Base-by-base conservation (phyloP, 2,888 invertebrate species). In the Corbicula japonica region DNA sequence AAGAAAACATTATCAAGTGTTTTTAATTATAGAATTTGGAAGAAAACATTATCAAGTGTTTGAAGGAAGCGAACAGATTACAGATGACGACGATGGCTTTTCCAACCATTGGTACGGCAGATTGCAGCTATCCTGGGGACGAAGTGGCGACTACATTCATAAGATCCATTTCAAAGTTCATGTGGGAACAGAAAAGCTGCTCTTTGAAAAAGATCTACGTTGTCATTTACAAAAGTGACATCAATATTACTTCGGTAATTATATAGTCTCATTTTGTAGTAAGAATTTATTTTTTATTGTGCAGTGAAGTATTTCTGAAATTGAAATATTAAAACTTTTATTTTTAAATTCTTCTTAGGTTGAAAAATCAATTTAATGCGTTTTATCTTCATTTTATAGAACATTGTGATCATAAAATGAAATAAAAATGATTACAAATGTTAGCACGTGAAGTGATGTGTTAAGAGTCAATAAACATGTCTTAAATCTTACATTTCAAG, bases 51-150 rank as follows among this genome's bases (percentile, higher is more conserved):
- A 35, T 71, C 23, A 48, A 34, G 12, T 81, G 77, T 38, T 28
- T 81, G 6, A 38, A 63, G 21, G 50, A 74, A 26, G 75, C 77
- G 1, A 32, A 77, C 2, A 62, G 54, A 23, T 38, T 68, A 8
- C 50, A 65, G 2, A 35, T 32, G 15, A 66, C 26, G 10, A 63
- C 71, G 0, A 77, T 81, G 23, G 71, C 75, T 6, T 75, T 81
- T 56, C 77, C 81, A 0, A 77, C 77, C 8, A 77, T 81, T 21
- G 81, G 81, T 4, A 75, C 77, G 8, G 58, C 44, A 26, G 71
- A 72, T 12, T 48, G 58, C 12, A 6, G n/a, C 0, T 77, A 81
- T 26, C 69, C 75, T 5, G 56, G 50, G 8, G 61, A 54, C 15
- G 28, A 60, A 32, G 77, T 81, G 10, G 75, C 81, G 2, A 54